Evolutionary conservation across 1,140 invertebrate genomes (phyloP).

Genomic region (Brachionus manjavacas): DNA sequence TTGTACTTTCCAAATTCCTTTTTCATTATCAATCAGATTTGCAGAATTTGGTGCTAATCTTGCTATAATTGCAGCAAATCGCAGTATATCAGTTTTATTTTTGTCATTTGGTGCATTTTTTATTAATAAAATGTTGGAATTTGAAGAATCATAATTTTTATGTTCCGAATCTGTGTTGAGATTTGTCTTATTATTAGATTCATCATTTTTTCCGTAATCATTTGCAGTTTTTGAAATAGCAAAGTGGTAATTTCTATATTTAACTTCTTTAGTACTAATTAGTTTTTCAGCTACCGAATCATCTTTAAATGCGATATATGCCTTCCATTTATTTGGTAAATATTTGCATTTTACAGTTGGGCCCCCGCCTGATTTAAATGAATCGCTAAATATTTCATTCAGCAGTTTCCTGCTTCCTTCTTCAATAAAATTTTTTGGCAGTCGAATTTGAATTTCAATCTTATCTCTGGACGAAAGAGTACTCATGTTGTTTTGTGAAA

Average conservation of each 20-base stretch:
- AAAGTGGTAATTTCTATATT: neutral
- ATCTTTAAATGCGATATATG: neutral
- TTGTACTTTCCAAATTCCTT: neutral
- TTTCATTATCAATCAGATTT: neutral
- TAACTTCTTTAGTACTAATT: neutral
- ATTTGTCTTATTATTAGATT: no score
- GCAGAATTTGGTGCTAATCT: neutral
- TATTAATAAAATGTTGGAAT: neutral
- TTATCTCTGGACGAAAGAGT: neutral
- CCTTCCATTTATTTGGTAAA: neutral
- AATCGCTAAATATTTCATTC: neutral
- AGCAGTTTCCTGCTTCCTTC: neutral
- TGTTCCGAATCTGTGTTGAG: no score
- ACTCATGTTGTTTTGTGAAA: neutral
- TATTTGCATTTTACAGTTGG: neutral
- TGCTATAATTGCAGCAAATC: neutral
- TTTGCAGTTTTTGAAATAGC: neutral
- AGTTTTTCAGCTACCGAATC: neutral
- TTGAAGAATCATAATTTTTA: neutral
- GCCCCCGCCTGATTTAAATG: neutral
- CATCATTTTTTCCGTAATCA: neutral
- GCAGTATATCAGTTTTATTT: neutral
- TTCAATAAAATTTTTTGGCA: neutral
- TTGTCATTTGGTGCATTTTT: constrained; percentile 6
- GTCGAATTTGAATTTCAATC: neutral